Percentiles rank a stretch among this genome's conserved stretches.
Evolutionary conservation across 1,140 invertebrate genomes (phyloP).

Genomic region (Paralvinella palmiformis): DNA sequence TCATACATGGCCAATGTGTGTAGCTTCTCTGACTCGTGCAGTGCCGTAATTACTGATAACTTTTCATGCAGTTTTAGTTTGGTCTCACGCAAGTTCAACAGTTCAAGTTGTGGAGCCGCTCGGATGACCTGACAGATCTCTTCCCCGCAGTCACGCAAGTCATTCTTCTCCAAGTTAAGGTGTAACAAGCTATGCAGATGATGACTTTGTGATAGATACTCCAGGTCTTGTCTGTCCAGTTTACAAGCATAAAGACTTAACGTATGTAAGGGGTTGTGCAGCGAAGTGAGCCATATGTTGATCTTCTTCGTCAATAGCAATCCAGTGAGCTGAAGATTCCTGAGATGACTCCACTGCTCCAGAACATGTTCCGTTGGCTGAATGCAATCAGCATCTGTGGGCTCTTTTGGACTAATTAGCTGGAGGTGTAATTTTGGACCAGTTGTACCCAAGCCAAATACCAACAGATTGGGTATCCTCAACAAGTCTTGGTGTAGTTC

Average conservation of each 20-base stretch:
- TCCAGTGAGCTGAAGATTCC: not conserved
- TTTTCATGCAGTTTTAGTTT: not conserved
- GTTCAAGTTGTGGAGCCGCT: not conserved
- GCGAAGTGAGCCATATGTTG: not conserved
- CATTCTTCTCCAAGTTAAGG: not conserved
- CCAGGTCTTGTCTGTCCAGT: not conserved
- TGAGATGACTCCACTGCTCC: not conserved
- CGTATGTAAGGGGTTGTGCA: not conserved
- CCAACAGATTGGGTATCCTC: not conserved
- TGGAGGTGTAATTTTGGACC: conserved; percentile 4
- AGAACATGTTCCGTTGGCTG: not conserved
- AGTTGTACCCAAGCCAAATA: not conserved
- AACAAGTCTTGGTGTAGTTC: not conserved
- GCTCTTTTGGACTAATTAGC: not conserved
- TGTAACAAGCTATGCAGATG: not conserved
- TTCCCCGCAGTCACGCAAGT: not conserved
- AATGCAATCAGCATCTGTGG: not conserved
- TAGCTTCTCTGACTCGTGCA: not conserved
- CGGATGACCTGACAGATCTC: not conserved
- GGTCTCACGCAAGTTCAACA: not conserved
- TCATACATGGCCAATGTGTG: not conserved
- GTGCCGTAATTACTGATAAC: not conserved
- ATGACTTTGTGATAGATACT: not conserved
- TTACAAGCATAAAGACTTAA: not conserved
- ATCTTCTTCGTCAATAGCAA: not conserved